phyloP scores from a whole-genome alignment of 2,113 vertebrate species.

The Ptyas mucosa region DNA sequence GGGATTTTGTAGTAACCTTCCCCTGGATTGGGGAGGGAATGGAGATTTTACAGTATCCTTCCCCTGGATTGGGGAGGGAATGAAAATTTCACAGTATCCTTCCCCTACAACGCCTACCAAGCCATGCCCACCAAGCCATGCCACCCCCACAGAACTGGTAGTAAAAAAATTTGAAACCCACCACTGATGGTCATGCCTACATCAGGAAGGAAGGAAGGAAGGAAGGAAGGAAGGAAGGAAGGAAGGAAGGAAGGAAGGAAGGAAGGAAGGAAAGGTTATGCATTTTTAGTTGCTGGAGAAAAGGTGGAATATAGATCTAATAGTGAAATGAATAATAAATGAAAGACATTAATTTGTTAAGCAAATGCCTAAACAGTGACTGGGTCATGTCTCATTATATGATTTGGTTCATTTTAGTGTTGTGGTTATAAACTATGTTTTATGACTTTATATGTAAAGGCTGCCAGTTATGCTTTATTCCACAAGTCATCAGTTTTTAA shows the following conservation, averaged over 20 bases:
- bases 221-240: too few species aligned
- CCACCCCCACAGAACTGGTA: too few species aligned
- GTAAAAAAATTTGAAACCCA: too few species aligned
- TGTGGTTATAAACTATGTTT: not conserved
- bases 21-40: too few species aligned
- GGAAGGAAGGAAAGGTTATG: not conserved
- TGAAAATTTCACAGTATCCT: too few species aligned
- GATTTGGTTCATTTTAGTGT: not conserved
- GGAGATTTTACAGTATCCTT: too few species aligned
- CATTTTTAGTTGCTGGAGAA: not conserved
- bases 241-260: too few species aligned
- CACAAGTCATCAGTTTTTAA: not conserved
- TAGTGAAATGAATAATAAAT: not conserved
- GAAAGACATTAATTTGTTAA: not conserved
- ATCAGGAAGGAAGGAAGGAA: too few species aligned
- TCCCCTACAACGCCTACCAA: too few species aligned
- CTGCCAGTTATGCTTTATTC: not conserved
- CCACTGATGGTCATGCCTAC: not conserved
- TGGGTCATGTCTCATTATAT: not conserved
- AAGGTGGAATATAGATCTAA: not conserved
- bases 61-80: too few species aligned
- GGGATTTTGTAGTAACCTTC: too few species aligned
- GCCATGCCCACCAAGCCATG: too few species aligned
- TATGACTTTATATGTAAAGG: not conserved
- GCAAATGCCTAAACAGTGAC: not conserved